phyloP scores from a whole-genome alignment of 1,140 invertebrate species.

The Drosophila lacertosa region DNA sequence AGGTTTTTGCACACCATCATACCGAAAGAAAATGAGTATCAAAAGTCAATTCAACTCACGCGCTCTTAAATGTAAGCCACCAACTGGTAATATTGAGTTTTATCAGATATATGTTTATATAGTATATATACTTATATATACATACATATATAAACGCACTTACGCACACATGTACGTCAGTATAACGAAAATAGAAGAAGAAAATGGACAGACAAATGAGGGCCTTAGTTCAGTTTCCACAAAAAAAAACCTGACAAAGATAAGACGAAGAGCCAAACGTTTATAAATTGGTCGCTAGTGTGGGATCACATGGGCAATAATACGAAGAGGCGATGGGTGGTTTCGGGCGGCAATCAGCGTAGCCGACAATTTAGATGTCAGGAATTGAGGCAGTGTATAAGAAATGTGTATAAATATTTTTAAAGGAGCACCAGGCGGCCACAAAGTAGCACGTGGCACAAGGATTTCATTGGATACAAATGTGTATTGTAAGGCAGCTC shows the following conservation, averaged over 20 bases:
- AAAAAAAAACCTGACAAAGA: slow-evolving; percentile 45
- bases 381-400: slow-evolving; percentile 67
- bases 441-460: not conserved
- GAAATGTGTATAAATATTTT: slow-evolving; percentile 72
- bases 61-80: not conserved
- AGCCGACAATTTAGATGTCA: slow-evolving; percentile 69
- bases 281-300: slow-evolving; percentile 76
- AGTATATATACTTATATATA: not conserved
- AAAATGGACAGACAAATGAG: slow-evolving; percentile 24
- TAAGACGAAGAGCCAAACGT: slow-evolving; percentile 70
- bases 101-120: slow-evolving; percentile 21
- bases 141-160: not conserved
- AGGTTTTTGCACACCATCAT: not conserved
- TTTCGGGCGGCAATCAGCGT: slow-evolving; percentile 23
- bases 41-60: slow-evolving; percentile 8
- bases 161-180: not conserved
- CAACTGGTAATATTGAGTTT: slow-evolving; percentile 30
- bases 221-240: slow-evolving; percentile 18
- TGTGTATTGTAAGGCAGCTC: slow-evolving; percentile 40
- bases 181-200: not conserved
- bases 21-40: slow-evolving; percentile 12
- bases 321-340: slow-evolving; percentile 17
- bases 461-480: slow-evolving; percentile 25
- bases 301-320: slow-evolving; percentile 70
- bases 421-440: slow-evolving; percentile 35